A percentile compares a stretch with the other conserved stretches of the same genome.
Evolutionary conservation across 35 echinoderm and acorn worm genomes (phyloP).

Genomic region (Ptychodera flava): DNA sequence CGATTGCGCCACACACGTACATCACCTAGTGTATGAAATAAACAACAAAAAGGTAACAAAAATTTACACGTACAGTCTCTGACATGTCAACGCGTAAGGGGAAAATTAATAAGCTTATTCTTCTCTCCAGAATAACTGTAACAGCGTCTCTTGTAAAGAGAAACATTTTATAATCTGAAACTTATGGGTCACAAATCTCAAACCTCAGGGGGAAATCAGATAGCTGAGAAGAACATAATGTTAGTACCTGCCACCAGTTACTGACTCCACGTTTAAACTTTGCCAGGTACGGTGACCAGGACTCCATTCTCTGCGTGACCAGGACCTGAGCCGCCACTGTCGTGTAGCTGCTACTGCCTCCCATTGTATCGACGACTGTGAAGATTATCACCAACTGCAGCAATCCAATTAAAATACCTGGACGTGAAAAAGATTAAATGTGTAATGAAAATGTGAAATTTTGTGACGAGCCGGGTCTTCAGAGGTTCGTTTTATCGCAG

Average conservation of each 20-base stretch:
- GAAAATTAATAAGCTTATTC: too few relatives aligned
- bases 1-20: slow-evolving; percentile 32
- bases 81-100: too few relatives aligned
- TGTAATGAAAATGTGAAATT: not conserved
- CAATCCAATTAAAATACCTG: slow-evolving; percentile 48
- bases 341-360: slow-evolving; percentile 47
- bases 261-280: slow-evolving; percentile 34
- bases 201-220: too few relatives aligned
- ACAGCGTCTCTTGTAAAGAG: too few relatives aligned
- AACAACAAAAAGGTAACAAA: too few relatives aligned
- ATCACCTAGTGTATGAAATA: slow-evolving; percentile 23
- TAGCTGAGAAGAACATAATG: too few relatives aligned
- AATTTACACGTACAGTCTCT: too few relatives aligned
- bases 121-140: too few relatives aligned
- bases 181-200: too few relatives aligned
- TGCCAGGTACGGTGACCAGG: slow-evolving; percentile 36
- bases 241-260: slow-evolving; percentile 87
- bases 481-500: not conserved
- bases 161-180: too few relatives aligned
- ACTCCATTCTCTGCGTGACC: slow-evolving; percentile 32
- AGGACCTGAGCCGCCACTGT: slow-evolving; percentile 40
- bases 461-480: not conserved
- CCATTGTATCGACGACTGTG: slow-evolving; percentile 38
- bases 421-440: not conserved
- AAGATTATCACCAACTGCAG: slow-evolving; percentile 45